These are phyloP conservation scores for Pangasius mekongensis DNA, from an alignment of 2,797 vertebrate species.

Conservation along the genomic window DNA sequence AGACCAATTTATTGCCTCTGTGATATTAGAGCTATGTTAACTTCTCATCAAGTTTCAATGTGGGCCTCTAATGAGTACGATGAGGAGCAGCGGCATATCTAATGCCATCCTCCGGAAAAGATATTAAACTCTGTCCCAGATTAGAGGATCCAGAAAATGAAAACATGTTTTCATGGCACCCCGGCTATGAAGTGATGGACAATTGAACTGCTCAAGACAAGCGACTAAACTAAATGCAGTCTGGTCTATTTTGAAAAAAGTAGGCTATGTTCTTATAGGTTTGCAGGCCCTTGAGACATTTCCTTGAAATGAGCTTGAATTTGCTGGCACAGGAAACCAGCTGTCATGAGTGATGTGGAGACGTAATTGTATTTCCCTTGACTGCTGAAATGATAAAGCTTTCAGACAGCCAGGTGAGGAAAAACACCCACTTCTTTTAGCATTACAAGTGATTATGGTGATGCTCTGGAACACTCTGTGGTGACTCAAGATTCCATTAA, in stretches of 20 bases:
- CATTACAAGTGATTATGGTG: not conserved
- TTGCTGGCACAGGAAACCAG: not conserved
- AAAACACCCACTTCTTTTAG: slow-evolving; percentile 6
- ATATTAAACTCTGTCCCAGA: slow-evolving; percentile 35
- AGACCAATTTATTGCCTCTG: slow-evolving; percentile 49
- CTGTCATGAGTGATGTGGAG: not conserved
- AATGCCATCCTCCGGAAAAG: slow-evolving; percentile 4
- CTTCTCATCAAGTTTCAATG: slow-evolving; percentile 53
- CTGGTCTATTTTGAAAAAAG: slow-evolving; percentile 19
- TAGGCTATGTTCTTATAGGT: slow-evolving; percentile 4
- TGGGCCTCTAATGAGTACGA: slow-evolving; percentile 45
- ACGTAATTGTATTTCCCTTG: slow-evolving; percentile 10
- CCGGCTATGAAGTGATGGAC: not conserved
- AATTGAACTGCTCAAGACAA: not conserved
- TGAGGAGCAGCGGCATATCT: slow-evolving; percentile 40
- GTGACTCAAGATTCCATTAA: slow-evolving; percentile 35
- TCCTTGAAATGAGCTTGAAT: slow-evolving; percentile 31
- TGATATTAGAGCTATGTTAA: slow-evolving; percentile 49
- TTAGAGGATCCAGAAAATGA: slow-evolving; percentile 14
- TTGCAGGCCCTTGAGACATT: slow-evolving; percentile 16
- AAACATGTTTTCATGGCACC: not conserved
- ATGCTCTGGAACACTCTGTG: slow-evolving; percentile 12
- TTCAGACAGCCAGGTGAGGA: slow-evolving; percentile 38
- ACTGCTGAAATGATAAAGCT: slow-evolving; percentile 18
- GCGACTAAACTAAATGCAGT: not conserved